A percentile compares a stretch with the other conserved stretches of the same genome.
phyloP scores from a whole-genome alignment of 2,113 vertebrate species.

The Micronycteris hirsuta region DNA sequence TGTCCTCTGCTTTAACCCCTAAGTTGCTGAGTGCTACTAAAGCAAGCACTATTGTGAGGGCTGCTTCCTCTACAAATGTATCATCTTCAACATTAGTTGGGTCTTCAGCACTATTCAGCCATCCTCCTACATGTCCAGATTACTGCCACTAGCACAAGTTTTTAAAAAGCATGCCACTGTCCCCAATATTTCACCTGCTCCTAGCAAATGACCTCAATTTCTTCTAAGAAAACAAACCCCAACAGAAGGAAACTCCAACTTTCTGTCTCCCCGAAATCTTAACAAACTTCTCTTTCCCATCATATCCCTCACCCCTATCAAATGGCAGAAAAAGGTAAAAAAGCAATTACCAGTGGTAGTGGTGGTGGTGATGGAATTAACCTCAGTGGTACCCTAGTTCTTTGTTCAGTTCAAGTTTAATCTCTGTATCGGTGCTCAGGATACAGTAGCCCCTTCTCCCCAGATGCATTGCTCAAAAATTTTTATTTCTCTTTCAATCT shows the following conservation, averaged over 20 bases:
- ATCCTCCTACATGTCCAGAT: not conserved
- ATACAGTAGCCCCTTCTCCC: not conserved
- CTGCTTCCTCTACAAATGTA: not conserved
- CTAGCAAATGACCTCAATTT: not conserved
- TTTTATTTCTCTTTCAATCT: slow-evolving; percentile 8
- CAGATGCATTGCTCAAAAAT: not conserved
- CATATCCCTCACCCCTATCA: not conserved
- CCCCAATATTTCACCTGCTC: not conserved
- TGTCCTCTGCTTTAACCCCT: not conserved
- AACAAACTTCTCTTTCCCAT: not conserved
- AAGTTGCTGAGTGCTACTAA: not conserved
- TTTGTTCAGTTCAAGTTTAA: not conserved
- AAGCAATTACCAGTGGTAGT: not conserved
- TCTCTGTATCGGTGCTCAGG: not conserved
- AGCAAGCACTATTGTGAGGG: not conserved
- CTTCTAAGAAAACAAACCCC: not conserved
- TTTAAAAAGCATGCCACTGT: not conserved
- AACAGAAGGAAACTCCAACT: not conserved
- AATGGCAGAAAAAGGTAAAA: not conserved
- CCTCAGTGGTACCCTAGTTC: not conserved
- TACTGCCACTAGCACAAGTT: not conserved
- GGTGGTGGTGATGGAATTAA: not conserved
- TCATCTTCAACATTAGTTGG: not conserved
- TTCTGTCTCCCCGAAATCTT: not conserved
- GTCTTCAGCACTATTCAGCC: not conserved